Evolutionary conservation across 2,113 vertebrate genomes (phyloP).

Genomic region (Dicerorhinus sumatrensis): DNA sequence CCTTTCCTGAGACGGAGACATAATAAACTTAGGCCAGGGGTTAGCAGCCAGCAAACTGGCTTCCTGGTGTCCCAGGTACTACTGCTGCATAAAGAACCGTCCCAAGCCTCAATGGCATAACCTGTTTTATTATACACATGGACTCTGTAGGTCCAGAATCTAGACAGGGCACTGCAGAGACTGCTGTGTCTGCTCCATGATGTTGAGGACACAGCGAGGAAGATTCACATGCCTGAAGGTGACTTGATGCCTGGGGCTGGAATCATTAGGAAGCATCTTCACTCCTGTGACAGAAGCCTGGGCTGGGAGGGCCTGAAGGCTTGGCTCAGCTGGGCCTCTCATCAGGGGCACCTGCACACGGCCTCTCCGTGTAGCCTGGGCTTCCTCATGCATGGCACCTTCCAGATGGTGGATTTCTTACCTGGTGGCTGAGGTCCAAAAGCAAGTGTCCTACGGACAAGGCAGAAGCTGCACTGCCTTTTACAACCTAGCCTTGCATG

Average conservation of each 20-base stretch:
- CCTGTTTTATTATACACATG: neutral
- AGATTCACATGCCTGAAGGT: neutral
- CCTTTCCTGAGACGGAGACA: neutral
- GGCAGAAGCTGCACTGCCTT: neutral
- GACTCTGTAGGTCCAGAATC: neutral
- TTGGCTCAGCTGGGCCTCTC: neutral
- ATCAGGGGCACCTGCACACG: accelerated
- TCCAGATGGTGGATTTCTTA: neutral
- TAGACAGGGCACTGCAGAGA: neutral
- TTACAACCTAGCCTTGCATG: neutral
- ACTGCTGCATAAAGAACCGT: neutral
- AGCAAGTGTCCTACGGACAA: neutral
- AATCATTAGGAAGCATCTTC: neutral
- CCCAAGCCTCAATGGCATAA: neutral
- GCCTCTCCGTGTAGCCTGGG: neutral
- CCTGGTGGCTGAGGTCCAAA: neutral
- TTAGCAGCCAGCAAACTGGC: neutral
- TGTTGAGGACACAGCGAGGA: neutral
- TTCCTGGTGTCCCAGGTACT: neutral
- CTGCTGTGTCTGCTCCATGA: neutral
- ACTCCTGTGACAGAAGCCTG: neutral
- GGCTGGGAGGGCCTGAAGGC: neutral
- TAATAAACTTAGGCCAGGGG: neutral
- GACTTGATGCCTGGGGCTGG: neutral
- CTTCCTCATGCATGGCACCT: neutral